A percentile compares a stretch with the other conserved stretches of the same genome.
Conservation (phyloP, 1,140 invertebrate genomes). For the Drosophila willistoni region DNA sequence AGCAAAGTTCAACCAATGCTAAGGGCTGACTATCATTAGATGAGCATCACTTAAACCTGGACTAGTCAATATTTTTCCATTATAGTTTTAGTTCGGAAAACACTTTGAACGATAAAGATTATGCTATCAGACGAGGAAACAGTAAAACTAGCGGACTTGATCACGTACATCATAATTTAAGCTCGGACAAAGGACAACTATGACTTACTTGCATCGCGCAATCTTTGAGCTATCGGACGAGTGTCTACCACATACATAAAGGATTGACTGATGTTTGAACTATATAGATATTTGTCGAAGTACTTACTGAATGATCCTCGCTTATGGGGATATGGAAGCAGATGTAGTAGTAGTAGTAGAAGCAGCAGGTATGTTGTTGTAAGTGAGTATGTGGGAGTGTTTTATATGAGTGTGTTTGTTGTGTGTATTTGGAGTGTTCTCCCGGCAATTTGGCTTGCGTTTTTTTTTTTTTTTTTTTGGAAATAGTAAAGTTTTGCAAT, state of each 20-base stretch:
- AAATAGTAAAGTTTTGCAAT: constrained; percentile 77
- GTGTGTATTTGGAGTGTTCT: constrained; percentile 49
- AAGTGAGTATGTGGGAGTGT: constrained; percentile 46
- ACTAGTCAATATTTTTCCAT: too few species aligned
- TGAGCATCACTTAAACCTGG: too few species aligned
- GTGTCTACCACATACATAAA: neutral
- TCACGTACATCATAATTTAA: too few species aligned
- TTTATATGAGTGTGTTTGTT: constrained; percentile 46
- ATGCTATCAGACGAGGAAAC: too few species aligned
- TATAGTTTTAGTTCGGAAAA: too few species aligned
- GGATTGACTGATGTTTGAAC: constrained; percentile 40
- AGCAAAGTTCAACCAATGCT: too few species aligned
- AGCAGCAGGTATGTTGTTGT: constrained; percentile 1
- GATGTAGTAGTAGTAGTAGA: constrained; percentile 3
- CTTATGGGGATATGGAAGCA: constrained; percentile 61
- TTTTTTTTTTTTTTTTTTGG: constrained; percentile 41
- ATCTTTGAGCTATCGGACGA: neutral
- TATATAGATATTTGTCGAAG: constrained; percentile 3
- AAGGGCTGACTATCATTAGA: too few species aligned
- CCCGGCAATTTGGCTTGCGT: constrained; percentile 73
- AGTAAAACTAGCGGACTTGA: too few species aligned
- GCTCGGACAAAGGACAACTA: neutral
- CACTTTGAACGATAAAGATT: too few species aligned
- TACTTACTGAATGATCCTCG: constrained; percentile 9
- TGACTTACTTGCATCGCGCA: too few species aligned